Conservation (phyloP, 2,113 vertebrate species). For the Candoia aspera region DNA sequence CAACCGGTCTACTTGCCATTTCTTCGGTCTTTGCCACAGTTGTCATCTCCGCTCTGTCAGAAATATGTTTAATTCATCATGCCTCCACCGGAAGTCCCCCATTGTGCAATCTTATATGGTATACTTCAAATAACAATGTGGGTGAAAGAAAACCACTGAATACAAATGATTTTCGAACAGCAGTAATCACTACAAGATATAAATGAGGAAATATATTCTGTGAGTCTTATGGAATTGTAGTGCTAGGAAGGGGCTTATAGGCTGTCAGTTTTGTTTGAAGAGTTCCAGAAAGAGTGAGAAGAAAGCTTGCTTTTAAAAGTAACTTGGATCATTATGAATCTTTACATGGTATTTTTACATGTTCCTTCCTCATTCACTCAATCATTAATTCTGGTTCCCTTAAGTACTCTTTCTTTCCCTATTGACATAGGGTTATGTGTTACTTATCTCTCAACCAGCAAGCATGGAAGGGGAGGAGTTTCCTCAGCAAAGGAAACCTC, state of each 20-base stretch:
- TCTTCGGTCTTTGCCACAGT: neutral
- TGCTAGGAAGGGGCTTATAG: neutral
- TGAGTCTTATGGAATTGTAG: neutral
- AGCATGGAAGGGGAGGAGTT: slow-evolving; percentile 39
- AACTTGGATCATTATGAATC: neutral
- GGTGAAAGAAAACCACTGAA: neutral
- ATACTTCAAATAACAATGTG: neutral
- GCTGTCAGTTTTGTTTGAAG: neutral
- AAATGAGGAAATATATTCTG: neutral
- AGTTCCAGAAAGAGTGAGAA: neutral
- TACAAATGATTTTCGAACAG: neutral
- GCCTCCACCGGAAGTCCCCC: neutral
- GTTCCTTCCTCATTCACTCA: neutral
- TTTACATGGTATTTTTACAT: no score
- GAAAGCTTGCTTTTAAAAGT: neutral
- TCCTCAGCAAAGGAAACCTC: neutral
- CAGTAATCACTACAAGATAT: neutral
- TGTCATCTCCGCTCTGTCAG: neutral
- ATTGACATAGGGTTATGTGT: neutral
- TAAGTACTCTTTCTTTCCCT: neutral
- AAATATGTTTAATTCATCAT: neutral
- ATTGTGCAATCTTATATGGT: neutral
- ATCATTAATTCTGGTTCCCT: neutral
- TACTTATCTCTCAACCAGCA: slow-evolving; percentile 13
- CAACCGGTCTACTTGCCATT: neutral